Evolutionary conservation across 2,797 vertebrate species (phyloP), one percentile per base, ranked within the genome.

Genomic region (Allobates femoralis): DNA sequence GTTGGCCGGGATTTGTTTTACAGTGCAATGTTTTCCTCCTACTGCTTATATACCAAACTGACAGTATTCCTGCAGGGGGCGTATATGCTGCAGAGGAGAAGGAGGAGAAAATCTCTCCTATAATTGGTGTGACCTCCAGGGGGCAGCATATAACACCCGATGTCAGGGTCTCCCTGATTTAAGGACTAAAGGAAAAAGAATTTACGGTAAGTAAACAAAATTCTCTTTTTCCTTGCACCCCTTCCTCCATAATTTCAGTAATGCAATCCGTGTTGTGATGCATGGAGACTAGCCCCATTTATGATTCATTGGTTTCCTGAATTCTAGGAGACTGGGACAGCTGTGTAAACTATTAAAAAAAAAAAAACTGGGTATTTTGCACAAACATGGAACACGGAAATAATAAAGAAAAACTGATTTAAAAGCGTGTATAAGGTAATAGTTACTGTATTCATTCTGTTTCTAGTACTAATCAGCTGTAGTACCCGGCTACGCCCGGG

Each of bases 221-320:
- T 28, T 15, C 0, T 3, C 18, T 69, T 69, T 67, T 28, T 19
- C 28, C n/a, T 51, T 28, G 12, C n/a, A 16, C 23, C 41, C 69
- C 69, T 14, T 26, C 41, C 69, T n/a, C 34, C 12, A 11, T 26
- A 14, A 2, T 14, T 76, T 53, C 3, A 30, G 26, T 55, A 53
- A 55, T 51, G 28, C 41, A 28, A 50, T 50, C 71, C n/a, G 28
- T 51, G 41, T 75, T 28, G 8, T 53, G 15, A 30, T 53, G 46
- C 18, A 18, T 76, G 74, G 74, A 11, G 26, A 53, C 15, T 50
- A 76, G 16, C 74, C 12, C 28, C 5, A 28, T 53, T 76, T 76
- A 53, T 55, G 46, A 76, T 76, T 53, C 50, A 76, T 53, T 76
- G 14, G 41, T 55, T 76, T 76, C 74, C 74, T 55, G 46, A 76